These are phyloP conservation scores for Hozukius guyotensis DNA, from an alignment of 2,797 vertebrate species.

Conservation along the genomic window DNA sequence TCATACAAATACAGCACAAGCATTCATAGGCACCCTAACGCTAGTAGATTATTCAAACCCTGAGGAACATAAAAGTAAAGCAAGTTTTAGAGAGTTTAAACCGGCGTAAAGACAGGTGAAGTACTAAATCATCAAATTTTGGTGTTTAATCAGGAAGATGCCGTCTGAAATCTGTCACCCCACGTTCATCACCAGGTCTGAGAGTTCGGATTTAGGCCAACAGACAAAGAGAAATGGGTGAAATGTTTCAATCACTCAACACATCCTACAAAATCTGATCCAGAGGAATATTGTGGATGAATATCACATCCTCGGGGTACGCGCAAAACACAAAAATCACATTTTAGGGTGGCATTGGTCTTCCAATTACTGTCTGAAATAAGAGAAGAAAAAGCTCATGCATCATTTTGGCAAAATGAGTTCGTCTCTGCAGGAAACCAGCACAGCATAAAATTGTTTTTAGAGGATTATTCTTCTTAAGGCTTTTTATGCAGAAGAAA, in stretches of 20 bases:
- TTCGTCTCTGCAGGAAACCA: not conserved
- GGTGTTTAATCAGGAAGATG: not conserved
- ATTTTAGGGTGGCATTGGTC: not conserved
- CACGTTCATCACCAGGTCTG: not conserved
- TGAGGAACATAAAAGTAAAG: not conserved
- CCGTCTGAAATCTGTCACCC: not conserved
- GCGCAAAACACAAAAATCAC: not conserved
- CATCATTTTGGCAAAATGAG: not conserved
- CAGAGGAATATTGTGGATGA: not conserved
- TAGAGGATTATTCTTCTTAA: not conserved
- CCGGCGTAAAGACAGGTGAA: too few relatives aligned
- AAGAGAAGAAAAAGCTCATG: not conserved
- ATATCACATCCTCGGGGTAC: fast-evolving
- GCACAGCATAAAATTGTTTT: not conserved
- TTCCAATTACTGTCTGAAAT: not conserved
- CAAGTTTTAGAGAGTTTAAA: not conserved
- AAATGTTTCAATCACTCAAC: not conserved
- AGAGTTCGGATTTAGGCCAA: not conserved
- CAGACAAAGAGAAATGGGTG: not conserved
- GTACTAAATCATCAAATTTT: not conserved
- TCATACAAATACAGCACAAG: not conserved
- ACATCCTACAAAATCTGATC: not conserved
- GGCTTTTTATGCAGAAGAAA: not conserved
- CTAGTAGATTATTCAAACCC: not conserved
- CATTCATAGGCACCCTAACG: not conserved